Base-by-base conservation (phyloP, 2,113 vertebrate genomes). In the Chroicocephalus ridibundus region DNA sequence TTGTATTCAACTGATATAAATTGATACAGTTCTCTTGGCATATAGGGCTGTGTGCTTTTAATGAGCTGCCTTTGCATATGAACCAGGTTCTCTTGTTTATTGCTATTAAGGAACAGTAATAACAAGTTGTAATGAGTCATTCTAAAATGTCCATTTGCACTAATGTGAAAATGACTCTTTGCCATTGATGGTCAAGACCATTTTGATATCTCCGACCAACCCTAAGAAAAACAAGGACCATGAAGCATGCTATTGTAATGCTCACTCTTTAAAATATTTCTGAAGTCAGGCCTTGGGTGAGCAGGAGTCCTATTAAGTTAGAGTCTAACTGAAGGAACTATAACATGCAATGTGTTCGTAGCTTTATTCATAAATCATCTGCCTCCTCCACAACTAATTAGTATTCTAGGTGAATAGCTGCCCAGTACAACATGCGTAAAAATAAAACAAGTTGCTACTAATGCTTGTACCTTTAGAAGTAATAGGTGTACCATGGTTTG, bases 351-450 rank as follows among this genome's bases (percentile, higher is more conserved):
- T 69, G 52, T 65, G 4, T 88, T 91, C 36, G 16, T 51, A 58
- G 49, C 46, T 81, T 91, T 89, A 71, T 69, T 83, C 91, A 68
- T 93, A 86, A 88, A 88, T 92, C 89, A 70, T 65, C 79, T 55
- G 32, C 54, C 51, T 61, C 27, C 22, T 38, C 51, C 31, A 36
- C 44, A 71, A 36, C 58, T 88, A 82, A 80, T 87, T 74, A 74
- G 34, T 66, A 68, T 91, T 93, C 87, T 70, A 51, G 49, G 27
- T 81, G 40, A 84, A 91, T 38, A 65, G 32, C 44, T 83, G 21
- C 22, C 51, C 60, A 46, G 58, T 92, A 64, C 38, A 40, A 82
- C 60, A 64, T 19, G 16, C 5, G 3, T 91, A 58, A 86, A 82
- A 88, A 76, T 70, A 82, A 91, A 96, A 7, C n/a, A 84, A 78